Percentiles rank a stretch among this genome's conserved stretches.
phyloP scores from a whole-genome alignment of 2,888 invertebrate species.

The Hirtodrosophila histrioides region DNA sequence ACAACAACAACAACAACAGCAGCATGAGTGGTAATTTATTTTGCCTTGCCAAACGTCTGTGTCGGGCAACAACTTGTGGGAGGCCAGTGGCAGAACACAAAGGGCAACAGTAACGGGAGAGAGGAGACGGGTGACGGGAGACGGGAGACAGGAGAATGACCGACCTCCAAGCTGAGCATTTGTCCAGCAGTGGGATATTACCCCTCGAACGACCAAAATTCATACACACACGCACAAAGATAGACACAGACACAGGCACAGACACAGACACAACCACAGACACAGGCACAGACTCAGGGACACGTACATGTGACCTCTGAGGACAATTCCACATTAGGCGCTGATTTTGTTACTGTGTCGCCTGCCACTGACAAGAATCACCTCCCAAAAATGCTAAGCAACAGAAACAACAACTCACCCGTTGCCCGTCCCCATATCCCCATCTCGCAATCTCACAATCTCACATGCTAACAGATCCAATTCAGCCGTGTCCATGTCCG shows the following conservation, averaged over 20 bases:
- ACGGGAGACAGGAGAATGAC: conserved; percentile 24
- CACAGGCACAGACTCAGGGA: conserved; percentile 9
- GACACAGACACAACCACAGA: conserved; percentile 11
- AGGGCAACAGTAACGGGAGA: conserved; percentile 38
- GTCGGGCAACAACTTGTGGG: conserved; percentile 39
- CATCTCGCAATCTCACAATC: conserved; percentile 3
- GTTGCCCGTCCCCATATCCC: not conserved
- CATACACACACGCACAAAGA: conserved; percentile 15
- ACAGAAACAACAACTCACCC: conserved; percentile 31
- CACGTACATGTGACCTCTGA: conserved; percentile 44
- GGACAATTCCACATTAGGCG: conserved; percentile 58
- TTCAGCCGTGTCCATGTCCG: conserved; percentile 36
- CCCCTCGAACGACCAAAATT: conserved; percentile 33
- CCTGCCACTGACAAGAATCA: conserved; percentile 67
- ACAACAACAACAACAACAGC: conserved; percentile 23
- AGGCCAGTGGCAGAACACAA: conserved; percentile 38
- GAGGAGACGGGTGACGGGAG: too few relatives aligned
- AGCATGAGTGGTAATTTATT: conserved; percentile 79
- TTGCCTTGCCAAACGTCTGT: conserved; percentile 59
- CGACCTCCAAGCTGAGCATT: conserved; percentile 37
- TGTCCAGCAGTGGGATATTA: conserved; percentile 34
- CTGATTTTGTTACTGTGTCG: conserved; percentile 61
- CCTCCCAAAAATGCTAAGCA: conserved; percentile 53
- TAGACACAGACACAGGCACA: conserved; percentile 13
- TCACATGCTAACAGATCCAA: conserved; percentile 40